Conservation (phyloP, 1,140 invertebrate species). For the Tribolium madens region DNA sequence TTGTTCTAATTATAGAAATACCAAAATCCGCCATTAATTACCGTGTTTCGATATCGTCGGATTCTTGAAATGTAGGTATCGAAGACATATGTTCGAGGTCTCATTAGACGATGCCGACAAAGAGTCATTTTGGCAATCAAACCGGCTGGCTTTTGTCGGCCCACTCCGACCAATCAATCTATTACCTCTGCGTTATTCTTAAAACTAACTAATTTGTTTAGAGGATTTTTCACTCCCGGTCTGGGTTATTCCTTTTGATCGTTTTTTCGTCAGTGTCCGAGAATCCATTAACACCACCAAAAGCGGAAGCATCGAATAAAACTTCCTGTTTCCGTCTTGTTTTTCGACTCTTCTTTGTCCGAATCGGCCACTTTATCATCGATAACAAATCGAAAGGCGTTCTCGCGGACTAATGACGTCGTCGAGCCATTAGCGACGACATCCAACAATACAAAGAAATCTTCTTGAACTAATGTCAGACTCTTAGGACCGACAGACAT, state of each 20-base stretch:
- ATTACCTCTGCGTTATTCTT: conserved; percentile 37
- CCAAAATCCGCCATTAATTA: conserved; percentile 40
- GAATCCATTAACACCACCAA: conserved; percentile 31
- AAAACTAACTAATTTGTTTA: conserved; percentile 39
- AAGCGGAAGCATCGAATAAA: conserved; percentile 13
- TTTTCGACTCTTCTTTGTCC: conserved; percentile 15
- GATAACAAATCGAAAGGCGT: conserved; percentile 50
- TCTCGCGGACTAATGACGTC: conserved; percentile 44
- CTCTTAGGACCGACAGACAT: conserved; percentile 2
- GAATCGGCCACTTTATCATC: conserved; percentile 44
- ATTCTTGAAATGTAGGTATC: conserved; percentile 45
- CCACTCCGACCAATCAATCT: conserved; percentile 36
- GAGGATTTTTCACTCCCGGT: background rate
- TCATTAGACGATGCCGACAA: conserved; percentile 44
- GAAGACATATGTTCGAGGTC: conserved; percentile 43
- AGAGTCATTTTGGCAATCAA: conserved; percentile 43
- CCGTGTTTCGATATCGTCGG: conserved; percentile 33
- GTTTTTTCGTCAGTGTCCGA: background rate
- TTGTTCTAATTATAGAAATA: conserved; percentile 46
- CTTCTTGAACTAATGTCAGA: conserved; percentile 6
- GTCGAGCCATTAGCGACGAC: background rate
- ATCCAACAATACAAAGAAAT: conserved; percentile 32
- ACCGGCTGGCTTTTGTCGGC: conserved; percentile 32
- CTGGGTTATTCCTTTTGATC: too few relatives aligned
- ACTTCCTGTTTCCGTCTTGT: conserved; percentile 25